These are phyloP conservation scores for Agrilus mali DNA, from an alignment of 2,888 invertebrate genomes.

Conservation along the genomic window DNA sequence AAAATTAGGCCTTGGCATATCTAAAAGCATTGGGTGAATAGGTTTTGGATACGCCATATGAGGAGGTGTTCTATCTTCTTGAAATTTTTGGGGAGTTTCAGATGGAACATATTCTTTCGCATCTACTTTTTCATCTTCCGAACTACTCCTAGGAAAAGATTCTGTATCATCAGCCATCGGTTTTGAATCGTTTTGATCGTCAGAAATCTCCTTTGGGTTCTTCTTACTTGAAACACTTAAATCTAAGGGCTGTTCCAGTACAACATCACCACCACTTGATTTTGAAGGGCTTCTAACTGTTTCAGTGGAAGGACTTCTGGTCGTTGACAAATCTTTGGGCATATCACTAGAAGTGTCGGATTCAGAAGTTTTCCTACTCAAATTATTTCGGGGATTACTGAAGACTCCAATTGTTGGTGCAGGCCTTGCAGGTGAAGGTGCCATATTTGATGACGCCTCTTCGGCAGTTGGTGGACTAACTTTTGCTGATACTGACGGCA, in stretches of 20 bases:
- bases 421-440: constrained; percentile 55
- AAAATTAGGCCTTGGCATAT: constrained; percentile 55
- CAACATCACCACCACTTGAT: constrained; percentile 28
- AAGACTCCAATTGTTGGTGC: constrained; percentile 24
- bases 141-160: not conserved
- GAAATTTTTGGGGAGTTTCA: constrained; percentile 3
- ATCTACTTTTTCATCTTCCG: constrained; percentile 43
- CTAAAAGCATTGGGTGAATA: constrained; percentile 66
- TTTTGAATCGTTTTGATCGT: constrained; percentile 1
- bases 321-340: constrained; percentile 25
- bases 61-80: constrained; percentile 27
- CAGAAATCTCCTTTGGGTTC: not conserved
- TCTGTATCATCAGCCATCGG: not conserved
- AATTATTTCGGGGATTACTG: constrained; percentile 20
- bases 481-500: constrained; percentile 36
- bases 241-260: constrained; percentile 60
- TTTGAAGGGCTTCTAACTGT: constrained; percentile 31
- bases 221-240: constrained; percentile 45
- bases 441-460: constrained; percentile 43
- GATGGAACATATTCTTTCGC: constrained; percentile 32
- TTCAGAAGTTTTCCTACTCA: constrained; percentile 11
- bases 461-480: constrained; percentile 56
- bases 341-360: constrained; percentile 20
- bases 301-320: constrained; percentile 24
- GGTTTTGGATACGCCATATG: constrained; percentile 72